Percentiles rank a stretch among this genome's conserved stretches.
phyloP scores from a whole-genome alignment of 2,888 invertebrate species.

The Eudemis profundana region DNA sequence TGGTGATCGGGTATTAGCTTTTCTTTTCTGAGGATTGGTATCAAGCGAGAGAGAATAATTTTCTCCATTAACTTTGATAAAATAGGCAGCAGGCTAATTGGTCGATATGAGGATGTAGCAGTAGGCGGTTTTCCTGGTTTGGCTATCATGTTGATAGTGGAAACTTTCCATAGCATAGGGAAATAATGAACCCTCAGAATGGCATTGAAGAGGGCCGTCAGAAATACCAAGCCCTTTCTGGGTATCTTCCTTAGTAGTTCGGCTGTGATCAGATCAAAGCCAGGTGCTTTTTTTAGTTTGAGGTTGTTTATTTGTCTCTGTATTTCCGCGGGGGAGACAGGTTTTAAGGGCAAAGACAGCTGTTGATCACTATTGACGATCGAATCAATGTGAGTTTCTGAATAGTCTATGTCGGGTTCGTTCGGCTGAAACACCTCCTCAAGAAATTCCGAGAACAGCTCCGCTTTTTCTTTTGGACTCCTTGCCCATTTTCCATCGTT shows the following conservation, averaged over 20 bases:
- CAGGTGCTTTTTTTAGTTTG: constrained; percentile 43
- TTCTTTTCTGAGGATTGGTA: constrained; percentile 43
- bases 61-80: constrained; percentile 1
- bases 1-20: constrained; percentile 19
- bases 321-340: constrained; percentile 24
- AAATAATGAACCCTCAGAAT: constrained; percentile 18
- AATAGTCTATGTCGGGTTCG: neutral
- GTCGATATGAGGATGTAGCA: constrained; percentile 35
- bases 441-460: constrained; percentile 1
- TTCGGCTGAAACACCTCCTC: constrained; percentile 15
- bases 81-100: constrained; percentile 11
- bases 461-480: constrained; percentile 7
- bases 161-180: constrained; percentile 48
- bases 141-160: constrained; percentile 47
- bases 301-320: constrained; percentile 12
- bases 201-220: constrained; percentile 44
- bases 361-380: constrained; percentile 17
- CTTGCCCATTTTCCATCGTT: neutral
- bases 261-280: constrained; percentile 43
- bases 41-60: neutral
- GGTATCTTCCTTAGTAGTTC: constrained; percentile 43
- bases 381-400: constrained; percentile 10
- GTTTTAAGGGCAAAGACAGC: constrained; percentile 19
- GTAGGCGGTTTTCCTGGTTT: constrained; percentile 48
- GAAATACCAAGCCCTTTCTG: constrained; percentile 30